Evolutionary conservation across 2,888 invertebrate genomes (phyloP).

Genomic region (Actias luna): DNA sequence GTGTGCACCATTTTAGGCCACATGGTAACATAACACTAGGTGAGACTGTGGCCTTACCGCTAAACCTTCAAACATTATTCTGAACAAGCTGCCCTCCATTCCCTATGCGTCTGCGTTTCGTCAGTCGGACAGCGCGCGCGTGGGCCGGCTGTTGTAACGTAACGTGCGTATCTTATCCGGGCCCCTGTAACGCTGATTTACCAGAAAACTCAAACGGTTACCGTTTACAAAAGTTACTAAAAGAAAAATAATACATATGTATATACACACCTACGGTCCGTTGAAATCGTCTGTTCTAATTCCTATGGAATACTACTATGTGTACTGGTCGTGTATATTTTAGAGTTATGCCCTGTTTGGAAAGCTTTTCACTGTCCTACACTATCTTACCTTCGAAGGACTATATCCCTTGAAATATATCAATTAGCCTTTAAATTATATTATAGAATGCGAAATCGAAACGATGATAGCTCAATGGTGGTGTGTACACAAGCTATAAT

Average conservation of each 20-base stretch:
- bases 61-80: too few species aligned
- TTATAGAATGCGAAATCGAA: too few species aligned
- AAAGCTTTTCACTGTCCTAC: background rate
- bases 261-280: background rate
- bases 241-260: background rate
- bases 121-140: background rate
- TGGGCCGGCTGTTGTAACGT: background rate
- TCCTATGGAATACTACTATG: background rate
- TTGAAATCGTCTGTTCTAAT: background rate
- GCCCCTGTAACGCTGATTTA: background rate
- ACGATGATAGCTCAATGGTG: too few species aligned
- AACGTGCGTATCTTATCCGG: background rate
- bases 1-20: too few species aligned
- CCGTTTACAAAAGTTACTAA: background rate
- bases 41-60: too few species aligned
- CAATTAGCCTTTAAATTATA: too few species aligned
- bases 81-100: background rate
- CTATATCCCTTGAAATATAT: too few species aligned
- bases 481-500: too few species aligned
- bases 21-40: too few species aligned
- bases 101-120: background rate
- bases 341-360: background rate
- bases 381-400: background rate
- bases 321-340: background rate
- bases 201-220: conserved; percentile 4